A percentile compares a stretch with the other conserved stretches of the same genome.
Evolutionary conservation across 2,888 invertebrate genomes (phyloP).

Genomic region (Thecophora atra): DNA sequence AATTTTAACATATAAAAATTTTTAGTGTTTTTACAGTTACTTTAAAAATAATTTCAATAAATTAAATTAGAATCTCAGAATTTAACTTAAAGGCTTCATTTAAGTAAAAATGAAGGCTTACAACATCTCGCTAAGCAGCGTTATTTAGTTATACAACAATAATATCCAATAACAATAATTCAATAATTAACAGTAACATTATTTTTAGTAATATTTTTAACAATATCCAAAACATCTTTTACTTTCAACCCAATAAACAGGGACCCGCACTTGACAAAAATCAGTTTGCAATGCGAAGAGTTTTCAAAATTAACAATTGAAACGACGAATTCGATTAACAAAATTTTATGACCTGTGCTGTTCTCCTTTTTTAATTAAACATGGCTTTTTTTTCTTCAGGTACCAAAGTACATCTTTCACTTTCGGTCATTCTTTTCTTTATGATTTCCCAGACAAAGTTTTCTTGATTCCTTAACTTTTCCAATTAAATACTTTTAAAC

Average conservation of each 20-base stretch:
- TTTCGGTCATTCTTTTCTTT: no score
- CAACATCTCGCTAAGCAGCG: conserved; percentile 26
- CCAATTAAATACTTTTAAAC: no score
- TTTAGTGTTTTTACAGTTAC: neutral
- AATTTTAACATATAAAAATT: neutral
- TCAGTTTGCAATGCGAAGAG: neutral
- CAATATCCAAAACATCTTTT: conserved; percentile 23
- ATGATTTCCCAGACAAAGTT: no score
- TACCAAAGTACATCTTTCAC: neutral
- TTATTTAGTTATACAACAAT: conserved; percentile 20
- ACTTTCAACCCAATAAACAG: neutral
- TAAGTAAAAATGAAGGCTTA: neutral
- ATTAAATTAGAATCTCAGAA: neutral
- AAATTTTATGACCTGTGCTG: neutral
- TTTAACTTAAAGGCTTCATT: neutral
- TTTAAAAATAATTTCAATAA: neutral
- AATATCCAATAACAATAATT: neutral
- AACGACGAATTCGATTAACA: neutral
- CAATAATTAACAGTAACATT: conserved; percentile 38
- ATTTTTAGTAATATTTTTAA: conserved; percentile 4
- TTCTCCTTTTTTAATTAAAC: neutral
- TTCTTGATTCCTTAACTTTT: no score
- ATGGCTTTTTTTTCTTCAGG: conserved; percentile 3
- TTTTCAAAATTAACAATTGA: neutral
- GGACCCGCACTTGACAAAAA: neutral